Evolutionary conservation across 2,888 invertebrate species (phyloP), one percentile per base, ranked within the genome.

Genomic region (Drosophila gaucha): DNA sequence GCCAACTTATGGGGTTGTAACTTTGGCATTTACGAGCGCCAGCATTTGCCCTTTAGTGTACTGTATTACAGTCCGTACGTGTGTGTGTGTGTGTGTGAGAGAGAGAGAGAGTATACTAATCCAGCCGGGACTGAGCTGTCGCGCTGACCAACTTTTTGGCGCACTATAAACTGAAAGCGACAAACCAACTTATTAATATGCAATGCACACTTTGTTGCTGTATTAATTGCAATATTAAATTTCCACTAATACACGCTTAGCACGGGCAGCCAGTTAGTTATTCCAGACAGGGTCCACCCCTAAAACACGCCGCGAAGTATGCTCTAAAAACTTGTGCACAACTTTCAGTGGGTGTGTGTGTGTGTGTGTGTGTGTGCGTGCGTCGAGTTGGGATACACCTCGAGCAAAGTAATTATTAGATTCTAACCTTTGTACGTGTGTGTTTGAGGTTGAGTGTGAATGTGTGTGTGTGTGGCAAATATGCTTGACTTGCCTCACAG

Each of bases 181-280:
- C 80, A 77, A 72, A 80, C 67, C 65, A 80, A 86, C 84, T 86
- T 85, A 85, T 85, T 85, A 86, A 85, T 87, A 85, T 85, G 84
- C 84, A 85, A 80, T 85, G 87, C 84, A 86, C 87, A 85, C 85
- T 78, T 85, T 85, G 86, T 85, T 76, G 83, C 84, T 78, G 72
- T 86, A 86, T 86, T 87, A 87, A 86, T 87, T 87, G 87, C 87
- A 85, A 83, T 86, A 87, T 86, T 87, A 87, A 87, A 86, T 87
- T 87, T 86, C 87, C 73, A 87, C 83, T 85, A 87, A 87, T 85
- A 82, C 80, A 69, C 74, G 72, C 83, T 84, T 78, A 83, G 71
- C 46, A 60, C 54, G 54, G 31, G 30, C 49, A 52, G 36, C 9
- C 14, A 49, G 26, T 4, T 30, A 35, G 30, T 20, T 30, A 64